Evolutionary conservation across 2,797 vertebrate genomes (phyloP), one percentile per base, ranked within the genome.

Genomic region (Anguilla marmorata): DNA sequence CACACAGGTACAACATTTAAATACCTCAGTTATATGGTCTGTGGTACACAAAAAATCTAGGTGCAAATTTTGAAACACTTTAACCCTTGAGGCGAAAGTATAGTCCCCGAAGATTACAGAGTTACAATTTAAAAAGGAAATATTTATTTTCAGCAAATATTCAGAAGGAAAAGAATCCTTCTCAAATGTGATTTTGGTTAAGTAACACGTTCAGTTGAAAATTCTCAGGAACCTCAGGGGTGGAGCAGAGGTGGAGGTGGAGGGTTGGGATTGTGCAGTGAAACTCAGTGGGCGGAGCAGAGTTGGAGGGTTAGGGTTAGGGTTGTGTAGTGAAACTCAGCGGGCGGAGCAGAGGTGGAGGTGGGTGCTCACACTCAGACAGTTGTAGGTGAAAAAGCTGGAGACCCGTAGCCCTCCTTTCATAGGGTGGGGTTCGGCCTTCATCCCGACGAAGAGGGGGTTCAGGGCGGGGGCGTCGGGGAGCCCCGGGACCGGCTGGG

Each of bases 331-430:
- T 21, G 16, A 60, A 16, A 54, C 52, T 54, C 58, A 60, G 58
- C 14, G 58, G 8, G 24, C 41, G 8, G 1, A 14, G 27, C 8
- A 37, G 21, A 19, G 45, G 79, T 2, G 5, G 8, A 72, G 7
- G 6, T 52, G 24, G 33, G 27, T 6, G 90, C 94, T 95, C 90
- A 99, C 97, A 19, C 91, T 86, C 90, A 99, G 92, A 89, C 98
- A 98, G 94, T 98, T 98, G 94, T 98, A 98, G 14, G 96, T 98
- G 92, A 99, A 96, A 90, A 97, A 97, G n/a, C 90, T 93, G 0
- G 93, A 95, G 90, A 98, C 95, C 0, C 88, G 76, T 1, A 97
- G 95, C 69, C 98, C 98, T 7, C 98, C 98, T 92, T 99, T 99
- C 45, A 96, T 92, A 14, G 96, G 94, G 45, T 99, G 94, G 0